These are phyloP conservation scores for Drosophila truncata DNA, from an alignment of 1,140 invertebrate species.

Conservation along the genomic window DNA sequence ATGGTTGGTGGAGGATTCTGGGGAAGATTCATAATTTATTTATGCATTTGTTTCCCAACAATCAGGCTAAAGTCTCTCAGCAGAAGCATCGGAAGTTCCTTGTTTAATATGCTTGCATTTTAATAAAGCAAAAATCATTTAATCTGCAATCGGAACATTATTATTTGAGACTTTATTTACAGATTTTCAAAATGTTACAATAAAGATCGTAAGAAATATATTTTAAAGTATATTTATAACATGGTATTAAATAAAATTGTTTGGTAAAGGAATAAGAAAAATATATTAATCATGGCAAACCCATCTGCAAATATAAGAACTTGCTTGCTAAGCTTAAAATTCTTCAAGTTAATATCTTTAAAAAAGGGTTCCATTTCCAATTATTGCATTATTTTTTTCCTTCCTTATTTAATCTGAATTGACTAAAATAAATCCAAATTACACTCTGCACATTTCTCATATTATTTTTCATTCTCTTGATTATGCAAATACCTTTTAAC, in stretches of 20 bases:
- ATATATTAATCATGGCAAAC: too few species aligned
- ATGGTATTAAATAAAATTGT: not conserved
- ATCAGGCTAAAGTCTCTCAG: not conserved
- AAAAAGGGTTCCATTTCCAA: too few species aligned
- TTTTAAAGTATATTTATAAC: not conserved
- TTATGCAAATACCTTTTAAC: constrained; percentile 35
- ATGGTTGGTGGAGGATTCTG: not conserved
- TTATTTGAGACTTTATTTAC: fast-evolving
- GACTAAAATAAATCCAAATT: constrained; percentile 6
- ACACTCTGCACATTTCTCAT: not conserved
- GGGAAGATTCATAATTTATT: constrained; percentile 18
- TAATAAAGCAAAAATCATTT: constrained; percentile 3
- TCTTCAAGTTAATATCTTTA: too few species aligned
- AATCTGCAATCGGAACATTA: not conserved
- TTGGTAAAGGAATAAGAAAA: not conserved
- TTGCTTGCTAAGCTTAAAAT: too few species aligned
- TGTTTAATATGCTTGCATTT: not conserved
- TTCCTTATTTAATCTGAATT: not conserved
- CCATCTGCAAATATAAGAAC: too few species aligned
- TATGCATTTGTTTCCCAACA: constrained; percentile 10
- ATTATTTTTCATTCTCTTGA: constrained; percentile 1
- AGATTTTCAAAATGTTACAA: not conserved
- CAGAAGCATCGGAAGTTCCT: not conserved
- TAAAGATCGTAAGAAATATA: not conserved
- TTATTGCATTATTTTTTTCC: not conserved